These are phyloP conservation scores for Gallinago stenura DNA, from an alignment of 2,797 vertebrate genomes.

Conservation along the genomic window DNA sequence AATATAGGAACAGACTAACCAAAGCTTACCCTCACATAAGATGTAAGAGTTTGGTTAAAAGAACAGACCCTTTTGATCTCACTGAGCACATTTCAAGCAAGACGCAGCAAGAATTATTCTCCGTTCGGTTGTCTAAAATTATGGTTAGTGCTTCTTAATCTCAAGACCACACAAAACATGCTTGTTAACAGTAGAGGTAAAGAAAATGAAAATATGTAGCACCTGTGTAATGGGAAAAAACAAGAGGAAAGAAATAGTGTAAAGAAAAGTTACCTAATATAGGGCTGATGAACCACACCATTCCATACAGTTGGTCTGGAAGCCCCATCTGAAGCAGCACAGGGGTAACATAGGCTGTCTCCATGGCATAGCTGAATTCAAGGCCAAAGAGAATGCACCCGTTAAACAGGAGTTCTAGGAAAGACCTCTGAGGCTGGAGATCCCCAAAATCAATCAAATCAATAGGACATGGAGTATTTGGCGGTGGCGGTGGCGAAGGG, in stretches of 20 bases:
- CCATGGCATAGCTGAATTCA: constrained; percentile 99
- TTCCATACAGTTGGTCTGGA: constrained; percentile 94
- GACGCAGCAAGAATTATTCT: background rate
- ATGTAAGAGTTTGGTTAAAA: background rate
- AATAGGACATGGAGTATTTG: constrained; percentile 93
- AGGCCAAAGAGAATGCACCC: constrained; percentile 96
- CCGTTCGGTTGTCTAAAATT: background rate
- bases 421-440: constrained; percentile 89
- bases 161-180: background rate
- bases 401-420: constrained; percentile 92
- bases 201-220: background rate
- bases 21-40: background rate
- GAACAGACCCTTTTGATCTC: background rate
- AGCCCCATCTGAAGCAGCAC: constrained; percentile 97
- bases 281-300: constrained; percentile 98
- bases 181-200: background rate
- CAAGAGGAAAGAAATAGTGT: background rate
- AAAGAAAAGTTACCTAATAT: constrained; percentile 87
- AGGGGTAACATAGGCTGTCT: constrained; percentile 96
- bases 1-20: background rate
- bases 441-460: constrained; percentile 91
- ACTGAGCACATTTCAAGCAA: background rate
- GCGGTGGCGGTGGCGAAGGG: constrained; percentile 92
- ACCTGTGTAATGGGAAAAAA: accelerated
- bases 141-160: background rate